Conservation (phyloP, 2,888 invertebrate genomes). For the Dioctria rufipes region DNA sequence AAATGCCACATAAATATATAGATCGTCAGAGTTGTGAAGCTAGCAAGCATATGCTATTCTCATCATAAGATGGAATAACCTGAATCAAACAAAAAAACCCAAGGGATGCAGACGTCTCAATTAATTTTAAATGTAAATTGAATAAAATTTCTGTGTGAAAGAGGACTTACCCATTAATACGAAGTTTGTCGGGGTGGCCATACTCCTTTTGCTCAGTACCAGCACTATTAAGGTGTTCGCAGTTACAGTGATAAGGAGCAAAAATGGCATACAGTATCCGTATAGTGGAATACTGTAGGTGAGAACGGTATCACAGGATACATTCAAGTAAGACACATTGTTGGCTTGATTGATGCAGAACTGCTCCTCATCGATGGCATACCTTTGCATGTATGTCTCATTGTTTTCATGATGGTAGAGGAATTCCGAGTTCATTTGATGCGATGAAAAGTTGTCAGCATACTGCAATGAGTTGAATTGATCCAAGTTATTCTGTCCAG, state of each 20-base stretch:
- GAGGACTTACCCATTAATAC: conserved; percentile 80
- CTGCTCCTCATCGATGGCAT: conserved; percentile 55
- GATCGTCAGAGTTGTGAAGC: no score
- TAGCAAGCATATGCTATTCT: no score
- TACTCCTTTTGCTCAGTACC: conserved; percentile 90
- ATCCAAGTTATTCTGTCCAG: conserved; percentile 46
- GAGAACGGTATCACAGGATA: conserved; percentile 69
- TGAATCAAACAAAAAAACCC: no score
- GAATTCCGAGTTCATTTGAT: conserved; percentile 11
- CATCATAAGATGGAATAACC: no score
- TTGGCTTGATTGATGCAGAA: conserved; percentile 63
- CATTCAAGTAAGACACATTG: conserved; percentile 68
- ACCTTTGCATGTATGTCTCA: conserved; percentile 51
- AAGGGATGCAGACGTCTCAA: conserved; percentile 4
- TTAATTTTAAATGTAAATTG: conserved; percentile 28
- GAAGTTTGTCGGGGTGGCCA: conserved; percentile 92
- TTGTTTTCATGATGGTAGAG: conserved; percentile 26
- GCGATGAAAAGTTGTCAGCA: conserved; percentile 46
- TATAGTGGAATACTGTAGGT: conserved; percentile 69
- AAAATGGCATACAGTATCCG: conserved; percentile 78
- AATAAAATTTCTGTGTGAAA: background rate
- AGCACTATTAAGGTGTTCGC: conserved; percentile 93
- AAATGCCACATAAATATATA: no score
- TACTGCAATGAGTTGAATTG: conserved; percentile 42
- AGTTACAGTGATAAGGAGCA: conserved; percentile 89